Conservation (phyloP, 2,113 vertebrate genomes). For the Pedetes capensis region DNA sequence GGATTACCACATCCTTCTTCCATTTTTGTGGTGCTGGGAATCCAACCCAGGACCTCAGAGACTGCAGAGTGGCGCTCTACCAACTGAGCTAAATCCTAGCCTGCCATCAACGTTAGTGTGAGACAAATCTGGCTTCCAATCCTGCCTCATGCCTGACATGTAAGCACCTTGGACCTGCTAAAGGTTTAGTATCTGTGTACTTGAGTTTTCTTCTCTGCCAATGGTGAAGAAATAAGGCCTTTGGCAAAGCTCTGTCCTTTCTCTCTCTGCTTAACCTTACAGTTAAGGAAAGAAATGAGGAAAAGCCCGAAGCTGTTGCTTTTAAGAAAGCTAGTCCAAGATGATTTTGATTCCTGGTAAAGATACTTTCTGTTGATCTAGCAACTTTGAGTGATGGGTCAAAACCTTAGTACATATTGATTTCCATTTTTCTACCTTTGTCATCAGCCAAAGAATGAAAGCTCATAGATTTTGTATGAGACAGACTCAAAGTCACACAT, state of each 20-base stretch:
- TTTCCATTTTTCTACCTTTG: slow-evolving; percentile 17
- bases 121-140: not conserved
- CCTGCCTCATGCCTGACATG: not conserved
- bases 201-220: not conserved
- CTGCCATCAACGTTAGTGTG: too few species aligned
- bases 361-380: not conserved
- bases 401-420: slow-evolving; percentile 61
- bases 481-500: not conserved
- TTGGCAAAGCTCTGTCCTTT: not conserved
- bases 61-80: too few species aligned
- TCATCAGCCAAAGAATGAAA: slow-evolving; percentile 14
- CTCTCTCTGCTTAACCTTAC: not conserved
- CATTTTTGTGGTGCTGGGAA: too few species aligned
- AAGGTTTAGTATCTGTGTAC: not conserved
- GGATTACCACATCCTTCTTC: too few species aligned
- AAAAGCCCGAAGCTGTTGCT: not conserved
- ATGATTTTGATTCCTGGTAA: not conserved
- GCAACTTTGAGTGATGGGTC: not conserved
- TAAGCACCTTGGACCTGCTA: too few species aligned
- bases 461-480: not conserved
- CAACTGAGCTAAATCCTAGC: too few species aligned
- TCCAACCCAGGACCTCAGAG: too few species aligned
- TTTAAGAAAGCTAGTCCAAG: not conserved
- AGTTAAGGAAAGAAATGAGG: not conserved
- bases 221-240: not conserved